Conservation (phyloP, 2,113 vertebrate species). For the Thamnaconus septentrionalis region DNA sequence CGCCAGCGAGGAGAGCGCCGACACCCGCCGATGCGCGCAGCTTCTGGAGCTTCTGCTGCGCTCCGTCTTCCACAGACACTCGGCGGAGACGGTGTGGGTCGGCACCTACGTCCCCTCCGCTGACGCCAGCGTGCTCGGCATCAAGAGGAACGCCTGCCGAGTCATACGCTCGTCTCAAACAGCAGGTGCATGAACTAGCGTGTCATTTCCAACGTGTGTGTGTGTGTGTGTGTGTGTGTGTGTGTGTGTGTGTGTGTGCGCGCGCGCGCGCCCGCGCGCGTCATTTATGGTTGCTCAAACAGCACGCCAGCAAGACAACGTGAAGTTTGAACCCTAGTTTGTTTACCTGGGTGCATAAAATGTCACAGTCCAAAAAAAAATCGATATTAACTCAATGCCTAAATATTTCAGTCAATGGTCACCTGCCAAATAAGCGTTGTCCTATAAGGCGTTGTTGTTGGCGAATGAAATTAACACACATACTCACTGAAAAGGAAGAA, state of each 20-base stretch:
- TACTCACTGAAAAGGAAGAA: too few species aligned
- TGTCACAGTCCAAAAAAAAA: too few species aligned
- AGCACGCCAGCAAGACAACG: constrained; percentile 13
- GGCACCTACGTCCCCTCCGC: constrained; percentile 65
- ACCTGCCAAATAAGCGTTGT: too few species aligned
- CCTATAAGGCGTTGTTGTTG: too few species aligned
- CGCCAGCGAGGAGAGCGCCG: constrained; percentile 35
- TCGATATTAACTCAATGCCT: too few species aligned
- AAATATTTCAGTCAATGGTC: too few species aligned
- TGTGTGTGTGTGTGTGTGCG: background rate
- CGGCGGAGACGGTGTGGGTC: constrained; percentile 68
- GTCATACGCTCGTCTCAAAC: constrained; percentile 62
- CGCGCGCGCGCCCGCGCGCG: too few species aligned
- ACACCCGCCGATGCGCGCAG: constrained; percentile 42
- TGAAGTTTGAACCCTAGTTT: constrained; percentile 28
- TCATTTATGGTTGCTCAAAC: background rate
- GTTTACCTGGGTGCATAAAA: constrained; percentile 1
- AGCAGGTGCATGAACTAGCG: constrained; percentile 53
- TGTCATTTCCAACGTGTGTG: background rate
- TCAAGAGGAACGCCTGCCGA: constrained; percentile 71
- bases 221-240: background rate
- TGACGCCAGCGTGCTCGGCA: constrained; percentile 40
- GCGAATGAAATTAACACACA: too few species aligned
- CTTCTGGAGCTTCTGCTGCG: constrained; percentile 63
- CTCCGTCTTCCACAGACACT: constrained; percentile 69